Base-by-base conservation (phyloP, 2,888 invertebrate genomes). In the Cabera pusaria region DNA sequence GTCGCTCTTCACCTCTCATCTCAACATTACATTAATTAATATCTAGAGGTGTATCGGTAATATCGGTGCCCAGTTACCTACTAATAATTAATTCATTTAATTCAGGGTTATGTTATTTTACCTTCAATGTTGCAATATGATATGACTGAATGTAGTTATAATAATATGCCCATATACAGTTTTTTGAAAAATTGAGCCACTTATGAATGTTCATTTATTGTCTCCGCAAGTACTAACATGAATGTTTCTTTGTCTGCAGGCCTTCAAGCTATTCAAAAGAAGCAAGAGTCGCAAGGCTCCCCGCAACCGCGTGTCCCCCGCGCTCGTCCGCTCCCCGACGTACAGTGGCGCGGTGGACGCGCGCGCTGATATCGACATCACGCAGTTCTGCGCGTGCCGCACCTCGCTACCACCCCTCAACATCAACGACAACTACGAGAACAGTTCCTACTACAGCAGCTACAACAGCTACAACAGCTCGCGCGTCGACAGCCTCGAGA, bases 331-430 rank as follows among this genome's bases (percentile, higher is more conserved):
- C 22, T 77, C 81, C 0, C 83, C 83, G 0, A 79, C 83, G 1
- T 81, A 81, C 72, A 81, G 69, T 61, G 86, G 86, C 6, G 84
- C 86, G 0, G 82, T 83, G 1, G 86, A 87, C 68, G 87, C 85
- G 0, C 69, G 82, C 43, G 52, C 76, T 0, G 88, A 88, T 40
- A 86, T 86, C 24, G 81, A 86, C 57, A 49, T 86, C 19, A 75
- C 79, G 18, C 66, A 68, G 17, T 85, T 83, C 72, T 86, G 86
- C 51, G 70, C 71, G n/a, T 86, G 84, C 50, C 66, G 83, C n/a
- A 59, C 76, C 4, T 78, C 83, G 0, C 39, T 78, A 1, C 82
- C 79, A 0, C 79, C 78, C 0, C 40, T 74, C 0, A 59, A 66
- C 37, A 45, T 74, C 45, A 64, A 60, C 45, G 75, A 79, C 3